Evolutionary conservation across 1,140 invertebrate species (phyloP).

Genomic region (Notospermus geniculatus): DNA sequence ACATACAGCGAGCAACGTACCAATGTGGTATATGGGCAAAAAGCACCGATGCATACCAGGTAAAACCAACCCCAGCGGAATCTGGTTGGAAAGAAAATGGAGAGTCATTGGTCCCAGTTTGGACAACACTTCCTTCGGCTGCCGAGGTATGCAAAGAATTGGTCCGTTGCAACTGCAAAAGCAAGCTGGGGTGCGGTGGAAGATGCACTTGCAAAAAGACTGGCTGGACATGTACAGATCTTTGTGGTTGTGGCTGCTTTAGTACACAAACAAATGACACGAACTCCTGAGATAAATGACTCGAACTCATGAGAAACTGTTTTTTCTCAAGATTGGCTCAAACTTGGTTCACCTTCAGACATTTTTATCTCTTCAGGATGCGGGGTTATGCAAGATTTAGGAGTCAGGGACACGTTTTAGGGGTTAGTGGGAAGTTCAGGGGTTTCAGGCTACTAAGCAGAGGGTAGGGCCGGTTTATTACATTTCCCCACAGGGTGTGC

Average conservation of each 20-base stretch:
- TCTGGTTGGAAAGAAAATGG: background rate
- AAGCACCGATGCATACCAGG: background rate
- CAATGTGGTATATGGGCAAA: background rate
- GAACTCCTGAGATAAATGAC: no score
- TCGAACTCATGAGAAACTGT: no score
- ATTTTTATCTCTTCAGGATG: no score
- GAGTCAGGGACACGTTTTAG: no score
- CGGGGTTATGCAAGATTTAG: no score
- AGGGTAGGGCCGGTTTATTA: no score
- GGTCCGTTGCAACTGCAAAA: background rate
- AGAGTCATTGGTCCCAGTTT: background rate
- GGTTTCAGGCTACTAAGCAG: no score
- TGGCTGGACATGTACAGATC: background rate
- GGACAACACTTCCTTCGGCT: background rate
- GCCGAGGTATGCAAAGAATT: background rate
- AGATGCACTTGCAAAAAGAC: background rate
- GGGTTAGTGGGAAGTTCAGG: no score
- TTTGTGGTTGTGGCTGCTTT: background rate
- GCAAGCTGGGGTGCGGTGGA: background rate
- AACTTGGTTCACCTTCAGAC: no score
- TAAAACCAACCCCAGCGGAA: background rate
- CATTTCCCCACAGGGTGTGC: no score
- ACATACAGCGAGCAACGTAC: background rate
- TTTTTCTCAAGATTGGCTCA: no score
- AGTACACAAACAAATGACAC: no score